A percentile compares a stretch with the other conserved stretches of the same genome.
These are phyloP conservation scores for Ischnus inquisitorius DNA, from an alignment of 2,888 invertebrate species.

Conservation along the genomic window DNA sequence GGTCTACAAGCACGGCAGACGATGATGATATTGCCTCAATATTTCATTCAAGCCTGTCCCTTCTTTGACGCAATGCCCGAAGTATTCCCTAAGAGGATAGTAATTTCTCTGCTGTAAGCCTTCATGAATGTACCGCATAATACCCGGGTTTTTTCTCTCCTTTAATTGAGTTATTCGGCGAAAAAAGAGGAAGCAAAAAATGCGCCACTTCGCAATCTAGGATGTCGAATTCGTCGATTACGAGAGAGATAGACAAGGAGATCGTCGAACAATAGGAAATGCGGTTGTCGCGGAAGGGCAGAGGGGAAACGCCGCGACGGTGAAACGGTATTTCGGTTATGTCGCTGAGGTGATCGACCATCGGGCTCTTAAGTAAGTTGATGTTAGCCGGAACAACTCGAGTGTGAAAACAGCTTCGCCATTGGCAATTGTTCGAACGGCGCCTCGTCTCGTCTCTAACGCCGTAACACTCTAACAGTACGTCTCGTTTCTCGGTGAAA, in stretches of 20 bases:
- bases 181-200: slow-evolving; percentile 3
- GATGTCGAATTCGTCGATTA: slow-evolving; percentile 42
- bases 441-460: not conserved
- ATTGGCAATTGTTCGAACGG: slow-evolving; percentile 38
- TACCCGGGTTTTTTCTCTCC: too few species aligned
- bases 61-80: not conserved
- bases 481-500: slow-evolving; percentile 68
- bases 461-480: slow-evolving; percentile 39
- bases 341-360: slow-evolving; percentile 39
- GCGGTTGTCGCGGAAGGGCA: slow-evolving; percentile 37
- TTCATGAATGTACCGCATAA: not conserved
- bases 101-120: not conserved
- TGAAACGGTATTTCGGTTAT: slow-evolving; percentile 31
- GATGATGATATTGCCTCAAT: slow-evolving; percentile 48
- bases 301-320: slow-evolving; percentile 12
- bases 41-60: not conserved
- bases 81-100: not conserved
- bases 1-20: slow-evolving; percentile 85
- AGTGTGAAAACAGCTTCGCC: slow-evolving; percentile 57
- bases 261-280: slow-evolving; percentile 56
- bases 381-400: slow-evolving; percentile 52
- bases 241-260: slow-evolving; percentile 38
- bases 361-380: slow-evolving; percentile 65
- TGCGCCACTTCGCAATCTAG: slow-evolving; percentile 32
- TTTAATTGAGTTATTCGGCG: not conserved